A percentile compares a stretch with the other conserved stretches of the same genome.
These are phyloP conservation scores for Napeogenes sylphis DNA, from an alignment of 2,888 invertebrate genomes.

Conservation along the genomic window DNA sequence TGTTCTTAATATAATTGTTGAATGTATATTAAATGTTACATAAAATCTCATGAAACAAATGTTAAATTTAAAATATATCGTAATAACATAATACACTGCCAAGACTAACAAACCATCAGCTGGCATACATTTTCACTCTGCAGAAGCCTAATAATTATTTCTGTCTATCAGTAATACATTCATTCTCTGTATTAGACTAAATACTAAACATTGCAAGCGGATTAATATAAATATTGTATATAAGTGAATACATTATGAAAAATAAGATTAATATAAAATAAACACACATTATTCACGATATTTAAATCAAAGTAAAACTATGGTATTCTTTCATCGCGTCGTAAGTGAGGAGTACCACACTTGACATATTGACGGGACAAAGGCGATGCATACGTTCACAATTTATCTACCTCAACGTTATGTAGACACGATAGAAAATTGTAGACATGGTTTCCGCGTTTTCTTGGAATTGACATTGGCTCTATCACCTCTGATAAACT, in stretches of 20 bases:
- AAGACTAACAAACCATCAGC: not conserved
- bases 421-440: constrained; percentile 45
- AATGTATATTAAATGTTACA: no score
- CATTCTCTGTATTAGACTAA: no score
- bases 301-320: constrained; percentile 39
- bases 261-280: not conserved
- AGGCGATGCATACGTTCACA: constrained; percentile 57
- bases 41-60: no score
- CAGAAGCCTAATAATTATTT: constrained; percentile 1
- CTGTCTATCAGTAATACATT: no score
- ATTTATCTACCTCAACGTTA: constrained; percentile 60
- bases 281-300: constrained; percentile 19
- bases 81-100: not conserved
- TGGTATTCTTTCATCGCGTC: constrained; percentile 56
- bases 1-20: no score
- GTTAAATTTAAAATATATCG: constrained; percentile 2
- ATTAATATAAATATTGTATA: no score
- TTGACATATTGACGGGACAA: constrained; percentile 76
- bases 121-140: constrained; percentile 1
- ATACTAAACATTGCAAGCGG: no score
- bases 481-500: constrained; percentile 21
- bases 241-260: no score
- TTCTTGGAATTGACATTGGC: not conserved
- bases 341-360: constrained; percentile 49
- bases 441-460: constrained; percentile 44